Conservation (phyloP, 2,888 invertebrate species). For the Dasysyrphus tricinctus region DNA sequence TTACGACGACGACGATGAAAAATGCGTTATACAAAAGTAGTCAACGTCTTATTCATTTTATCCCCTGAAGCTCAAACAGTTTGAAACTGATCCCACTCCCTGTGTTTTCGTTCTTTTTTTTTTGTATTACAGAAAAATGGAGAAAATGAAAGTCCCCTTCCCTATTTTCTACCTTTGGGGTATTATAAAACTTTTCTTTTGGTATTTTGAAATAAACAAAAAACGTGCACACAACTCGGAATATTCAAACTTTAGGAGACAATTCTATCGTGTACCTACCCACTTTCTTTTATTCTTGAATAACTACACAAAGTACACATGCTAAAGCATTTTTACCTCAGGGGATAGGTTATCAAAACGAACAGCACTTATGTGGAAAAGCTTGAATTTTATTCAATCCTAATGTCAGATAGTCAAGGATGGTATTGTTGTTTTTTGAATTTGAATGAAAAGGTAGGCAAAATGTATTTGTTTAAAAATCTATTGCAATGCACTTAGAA, state of each 20-base stretch:
- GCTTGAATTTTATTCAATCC: slow-evolving; percentile 46
- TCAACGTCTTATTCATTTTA: slow-evolving; percentile 47
- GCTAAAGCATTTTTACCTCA: slow-evolving; percentile 9
- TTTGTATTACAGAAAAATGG: slow-evolving; percentile 8
- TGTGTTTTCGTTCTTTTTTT: neutral
- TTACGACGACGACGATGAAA: neutral
- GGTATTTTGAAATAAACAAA: slow-evolving; percentile 22
- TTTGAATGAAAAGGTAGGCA: too few relatives aligned
- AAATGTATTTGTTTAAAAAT: too few relatives aligned
- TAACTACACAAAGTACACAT: neutral
- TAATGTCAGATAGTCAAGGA: neutral
- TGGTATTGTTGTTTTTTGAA: neutral
- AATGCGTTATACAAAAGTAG: slow-evolving; percentile 31
- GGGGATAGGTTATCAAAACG: slow-evolving; percentile 53
- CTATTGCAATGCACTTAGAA: too few relatives aligned
- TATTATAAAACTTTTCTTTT: slow-evolving; percentile 46
- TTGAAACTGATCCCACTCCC: slow-evolving; percentile 34
- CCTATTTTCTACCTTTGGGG: slow-evolving; percentile 11
- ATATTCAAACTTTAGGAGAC: slow-evolving; percentile 30
- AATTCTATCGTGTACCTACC: slow-evolving; percentile 21
- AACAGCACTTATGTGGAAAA: slow-evolving; percentile 37
- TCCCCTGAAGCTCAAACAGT: slow-evolving; percentile 48
- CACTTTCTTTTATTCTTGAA: neutral
- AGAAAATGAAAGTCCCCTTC: slow-evolving; percentile 20
- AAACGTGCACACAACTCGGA: slow-evolving; percentile 9